Evolutionary conservation across 2,797 vertebrate species (phyloP).

Genomic region (Nothura maculosa): DNA sequence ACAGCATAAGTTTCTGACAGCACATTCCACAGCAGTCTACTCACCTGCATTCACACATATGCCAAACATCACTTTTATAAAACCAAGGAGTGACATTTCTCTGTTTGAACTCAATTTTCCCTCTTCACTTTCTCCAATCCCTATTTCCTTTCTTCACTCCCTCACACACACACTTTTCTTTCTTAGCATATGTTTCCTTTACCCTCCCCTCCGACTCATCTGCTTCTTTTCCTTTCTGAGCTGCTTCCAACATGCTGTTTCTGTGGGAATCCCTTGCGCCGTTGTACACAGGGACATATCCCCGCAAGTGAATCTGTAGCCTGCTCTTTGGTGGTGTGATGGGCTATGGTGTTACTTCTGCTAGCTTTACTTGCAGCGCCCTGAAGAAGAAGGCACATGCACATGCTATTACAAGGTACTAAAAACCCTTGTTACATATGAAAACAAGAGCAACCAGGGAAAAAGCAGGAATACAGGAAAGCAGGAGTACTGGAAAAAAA

Average conservation of each 20-base stretch:
- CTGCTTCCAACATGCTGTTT: neutral
- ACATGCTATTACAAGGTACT: neutral
- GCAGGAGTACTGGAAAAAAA: neutral
- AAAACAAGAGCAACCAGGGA: neutral
- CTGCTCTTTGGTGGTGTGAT: neutral
- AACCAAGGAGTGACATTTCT: constrained; percentile 14
- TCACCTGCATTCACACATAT: neutral
- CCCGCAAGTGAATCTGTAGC: neutral
- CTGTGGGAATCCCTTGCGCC: neutral
- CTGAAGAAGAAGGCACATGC: neutral
- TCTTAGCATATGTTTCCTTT: neutral
- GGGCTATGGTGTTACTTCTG: neutral
- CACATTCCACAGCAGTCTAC: neutral
- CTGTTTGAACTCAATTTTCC: neutral
- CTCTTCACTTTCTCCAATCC: neutral
- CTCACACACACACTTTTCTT: neutral
- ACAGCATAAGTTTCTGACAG: neutral
- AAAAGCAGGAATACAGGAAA: neutral
- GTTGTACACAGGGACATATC: neutral
- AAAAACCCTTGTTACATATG: neutral
- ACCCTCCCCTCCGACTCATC: neutral
- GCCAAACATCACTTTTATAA: constrained; percentile 14
- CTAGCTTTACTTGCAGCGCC: constrained; percentile 22
- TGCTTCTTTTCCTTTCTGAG: neutral
- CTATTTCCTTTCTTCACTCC: neutral